Base-by-base conservation (phyloP, 2,797 vertebrate species). In the Etheostoma perlongum region DNA sequence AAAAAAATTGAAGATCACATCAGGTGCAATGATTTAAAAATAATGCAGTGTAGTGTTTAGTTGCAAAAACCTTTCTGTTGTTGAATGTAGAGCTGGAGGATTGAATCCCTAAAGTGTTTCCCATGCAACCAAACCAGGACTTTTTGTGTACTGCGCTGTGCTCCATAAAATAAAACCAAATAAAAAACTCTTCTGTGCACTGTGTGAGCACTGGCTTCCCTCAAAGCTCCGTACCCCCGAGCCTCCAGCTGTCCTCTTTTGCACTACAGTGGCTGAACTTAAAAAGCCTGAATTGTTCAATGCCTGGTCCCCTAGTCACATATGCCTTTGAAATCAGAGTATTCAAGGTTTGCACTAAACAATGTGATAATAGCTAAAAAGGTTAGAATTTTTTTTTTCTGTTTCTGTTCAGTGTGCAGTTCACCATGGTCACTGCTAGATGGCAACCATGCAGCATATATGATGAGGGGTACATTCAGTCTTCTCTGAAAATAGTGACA, bases 401-500 rank as follows among this genome's bases (percentile, higher is more conserved):
- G 25, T 27, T 27, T 27, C 11, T 16, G 12, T 42, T 40, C 44
- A 67, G 25, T 0, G 21, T 86, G 87, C 78, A 84, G 79, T 87
- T 82, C 69, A 25, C 2, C 1, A 2, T 1, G 5, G 0, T 27
- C 47, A 59, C 81, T 19, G 61, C 87, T 86, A 90, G 92, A 76
- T 85, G 90, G 86, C 88, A 78, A 7, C 59, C 67, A 54, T 2
- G 42, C 68, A 51, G 48, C 78, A 74, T 25, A 4, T 8, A n/a
- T 44, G 46, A 54, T 6, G 46, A 55, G 0, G 47, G 46, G 7
- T 9, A 16, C 3, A 0, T 5, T 69, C 48, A 60, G 52, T 7
- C 10, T n/a, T 64, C 47, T 46, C 40, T 63, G 30, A 36, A 11
- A 4, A 64, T 27, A 13, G 18, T 44, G 30, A 52, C 30, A 42